Conservation (phyloP, 2,797 vertebrate genomes). For the Xyrichtys novacula region DNA sequence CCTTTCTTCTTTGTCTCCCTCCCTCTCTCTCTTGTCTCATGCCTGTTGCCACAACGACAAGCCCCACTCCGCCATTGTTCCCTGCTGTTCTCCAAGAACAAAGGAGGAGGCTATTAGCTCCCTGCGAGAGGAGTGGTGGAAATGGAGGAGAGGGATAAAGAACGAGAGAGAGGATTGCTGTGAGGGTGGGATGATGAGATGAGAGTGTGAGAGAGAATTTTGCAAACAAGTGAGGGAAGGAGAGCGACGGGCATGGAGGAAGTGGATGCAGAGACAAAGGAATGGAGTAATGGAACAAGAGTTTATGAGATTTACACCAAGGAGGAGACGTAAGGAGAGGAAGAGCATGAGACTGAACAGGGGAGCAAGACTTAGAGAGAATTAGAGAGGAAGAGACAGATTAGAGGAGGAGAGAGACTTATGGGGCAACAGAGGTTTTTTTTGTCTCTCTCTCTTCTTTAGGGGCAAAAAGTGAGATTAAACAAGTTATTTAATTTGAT, state of each 20-base stretch:
- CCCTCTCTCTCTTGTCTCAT: constrained; percentile 73
- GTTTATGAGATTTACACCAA: constrained; percentile 48
- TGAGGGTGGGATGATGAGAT: constrained; percentile 69
- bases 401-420: constrained; percentile 49
- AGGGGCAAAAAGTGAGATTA: constrained; percentile 43
- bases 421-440: constrained; percentile 39
- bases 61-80: constrained; percentile 81
- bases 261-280: constrained; percentile 51
- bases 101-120: constrained; percentile 86
- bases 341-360: constrained; percentile 38
- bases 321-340: constrained; percentile 24
- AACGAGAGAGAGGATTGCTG: constrained; percentile 69
- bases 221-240: constrained; percentile 51
- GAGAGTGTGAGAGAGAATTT: constrained; percentile 63
- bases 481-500: constrained; percentile 66
- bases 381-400: constrained; percentile 55
- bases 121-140: constrained; percentile 76
- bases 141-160: constrained; percentile 73
- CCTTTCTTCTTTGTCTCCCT: constrained; percentile 76
- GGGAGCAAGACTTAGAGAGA: constrained; percentile 53
- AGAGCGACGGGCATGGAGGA: constrained; percentile 39
- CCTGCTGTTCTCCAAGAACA: constrained; percentile 84
- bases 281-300: constrained; percentile 41
- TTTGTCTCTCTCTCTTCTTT: constrained; percentile 21
- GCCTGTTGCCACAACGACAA: constrained; percentile 83